Base-by-base conservation (phyloP, 2,797 vertebrate species). In the Spondyliosoma cantharus region DNA sequence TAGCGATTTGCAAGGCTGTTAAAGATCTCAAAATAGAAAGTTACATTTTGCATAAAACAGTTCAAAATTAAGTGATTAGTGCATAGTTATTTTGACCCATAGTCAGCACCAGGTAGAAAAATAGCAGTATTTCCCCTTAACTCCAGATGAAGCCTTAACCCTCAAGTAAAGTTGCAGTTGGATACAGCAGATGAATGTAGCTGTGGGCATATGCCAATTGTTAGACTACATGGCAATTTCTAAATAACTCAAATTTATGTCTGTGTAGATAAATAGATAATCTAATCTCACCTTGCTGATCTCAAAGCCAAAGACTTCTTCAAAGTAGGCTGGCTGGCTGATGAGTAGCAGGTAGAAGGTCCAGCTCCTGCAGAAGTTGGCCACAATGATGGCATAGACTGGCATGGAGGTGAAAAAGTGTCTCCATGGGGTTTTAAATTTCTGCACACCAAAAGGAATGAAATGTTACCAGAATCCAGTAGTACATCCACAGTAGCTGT, bases 351-450 rank as follows among this genome's bases (percentile, higher is more conserved):
- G 89, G 89, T 98, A 98, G 92, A 98, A 98, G 5, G 97, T 98
- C 97, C 97, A 98, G 78, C 97, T 97, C 80, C 97, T 95, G 94
- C 97, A 98, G 93, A 98, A 98, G 90, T 97, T 97, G 84, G 97
- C 97, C 81, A 97, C 97, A 14, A 97, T 97, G 84, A 97, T 97
- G 91, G 97, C 97, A 7, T 97, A 97, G 78, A 98, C 97, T 0
- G 97, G 97, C 97, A 98, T 97, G 81, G 97, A 97, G 65, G 96
- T 97, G 91, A 98, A 97, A 91, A 98, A 98, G 58, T 96, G 93
- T 64, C 77, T 91, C 97, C 96, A 97, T 0, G 97, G 97, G 0
- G 97, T 94, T 92, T 96, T 97, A 82, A 96, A 97, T 94, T 97
- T 97, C 97, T 97, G 92, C 48, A 32, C 68, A 74, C 6, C n/a